Evolutionary conservation across 2,797 vertebrate species (phyloP).

Genomic region (Chaunax sp.): DNA sequence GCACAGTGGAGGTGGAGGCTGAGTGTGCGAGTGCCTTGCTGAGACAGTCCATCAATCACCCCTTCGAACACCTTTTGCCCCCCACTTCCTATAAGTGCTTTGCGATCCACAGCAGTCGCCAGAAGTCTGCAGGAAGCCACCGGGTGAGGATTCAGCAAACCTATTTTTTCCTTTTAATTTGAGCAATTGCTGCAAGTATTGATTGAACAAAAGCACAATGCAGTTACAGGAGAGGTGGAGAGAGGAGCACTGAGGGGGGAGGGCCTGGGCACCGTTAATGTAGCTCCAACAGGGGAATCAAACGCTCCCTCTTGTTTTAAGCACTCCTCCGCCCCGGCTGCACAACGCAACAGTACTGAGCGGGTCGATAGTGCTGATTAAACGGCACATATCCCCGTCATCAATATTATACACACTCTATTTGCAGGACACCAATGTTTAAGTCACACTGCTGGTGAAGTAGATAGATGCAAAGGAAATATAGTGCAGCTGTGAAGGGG

Average conservation of each 20-base stretch:
- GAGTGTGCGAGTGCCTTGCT: slow-evolving; percentile 73
- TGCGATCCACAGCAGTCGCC: slow-evolving; percentile 61
- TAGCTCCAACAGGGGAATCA: slow-evolving; percentile 76
- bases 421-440: slow-evolving; percentile 82
- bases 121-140: slow-evolving; percentile 75
- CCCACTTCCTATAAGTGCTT: slow-evolving; percentile 78
- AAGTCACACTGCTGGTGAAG: slow-evolving; percentile 47
- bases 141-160: slow-evolving; percentile 76
- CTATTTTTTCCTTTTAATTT: slow-evolving; percentile 82
- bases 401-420: slow-evolving; percentile 93
- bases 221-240: slow-evolving; percentile 77
- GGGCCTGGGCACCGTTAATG: slow-evolving; percentile 70
- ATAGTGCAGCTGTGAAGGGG: slow-evolving; percentile 19
- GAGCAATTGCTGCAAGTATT: slow-evolving; percentile 82
- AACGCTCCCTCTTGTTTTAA: slow-evolving; percentile 80
- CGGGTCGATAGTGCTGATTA: slow-evolving; percentile 95
- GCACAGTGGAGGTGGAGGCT: slow-evolving; percentile 51
- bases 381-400: slow-evolving; percentile 90
- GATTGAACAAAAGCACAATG: slow-evolving; percentile 76
- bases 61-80: slow-evolving; percentile 68
- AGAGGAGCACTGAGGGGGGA: slow-evolving; percentile 45
- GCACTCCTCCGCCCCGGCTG: slow-evolving; percentile 68
- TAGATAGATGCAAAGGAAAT: slow-evolving; percentile 38
- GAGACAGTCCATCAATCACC: slow-evolving; percentile 77
- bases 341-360: slow-evolving; percentile 77